Base-by-base conservation (phyloP, 2,888 invertebrate species). In the Troglohyphantes excavatus region DNA sequence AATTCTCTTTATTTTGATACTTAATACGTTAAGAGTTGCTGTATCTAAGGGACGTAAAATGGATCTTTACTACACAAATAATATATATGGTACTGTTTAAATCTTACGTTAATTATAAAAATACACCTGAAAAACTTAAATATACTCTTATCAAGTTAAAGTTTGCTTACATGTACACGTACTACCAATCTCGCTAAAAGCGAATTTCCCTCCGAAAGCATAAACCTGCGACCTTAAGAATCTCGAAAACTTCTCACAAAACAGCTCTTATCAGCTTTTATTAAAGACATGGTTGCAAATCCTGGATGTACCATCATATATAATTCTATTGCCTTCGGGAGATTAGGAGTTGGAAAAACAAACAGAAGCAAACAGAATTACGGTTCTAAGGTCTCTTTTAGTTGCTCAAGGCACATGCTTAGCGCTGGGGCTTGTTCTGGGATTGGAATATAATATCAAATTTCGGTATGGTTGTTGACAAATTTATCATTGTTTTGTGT, bases 281-380 rank as follows among this genome's bases (percentile, higher is more conserved):
- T 59, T 76, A 63, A 65, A 78, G 29, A 39, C 63, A 29, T 53
- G 29, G 39, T 21, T 39, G 39, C 63, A 78, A 78, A 78, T 78
- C 63, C 76, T 63, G 76, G 63, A 63, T 39, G 76, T 23, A 46
- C 72, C 39, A 39, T 33, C 68, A 33, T 68, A 68, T 68, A 68
- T 68, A 33, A 78, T 61, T 78, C n/a, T 78, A 78, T 78, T 78
- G 23, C 76, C 43, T 63, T 78, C 39, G 39, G 61, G 17, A 78
- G 76, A 78, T 78, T 61, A 61, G 39, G 26, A 9, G 26, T 23
- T 21, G 11, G 53, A 72, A 63, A 61, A 26, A 53, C 76, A 78
- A 78, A 78, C 76, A 78, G 23, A 7, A 23, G 43, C 29, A 23
- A 43, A 13, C 27, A 7, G 19, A 39, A 13, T 39, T 78, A 26